A percentile compares a stretch with the other conserved stretches of the same genome.
phyloP scores from a whole-genome alignment of 2,797 vertebrate species.

The Darevskia mixta region DNA sequence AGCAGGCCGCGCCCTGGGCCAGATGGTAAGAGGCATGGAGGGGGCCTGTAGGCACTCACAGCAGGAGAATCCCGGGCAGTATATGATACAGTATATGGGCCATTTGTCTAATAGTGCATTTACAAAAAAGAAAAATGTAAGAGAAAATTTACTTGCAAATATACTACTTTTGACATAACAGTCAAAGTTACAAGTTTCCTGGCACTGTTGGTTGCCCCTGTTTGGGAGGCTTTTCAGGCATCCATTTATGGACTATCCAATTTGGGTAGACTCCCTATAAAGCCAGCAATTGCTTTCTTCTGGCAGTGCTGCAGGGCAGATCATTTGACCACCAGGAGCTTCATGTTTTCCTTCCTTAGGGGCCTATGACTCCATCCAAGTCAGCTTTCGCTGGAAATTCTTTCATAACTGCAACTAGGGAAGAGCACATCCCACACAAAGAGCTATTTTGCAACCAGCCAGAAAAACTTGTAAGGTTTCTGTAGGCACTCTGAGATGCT shows the following conservation, averaged over 20 bases:
- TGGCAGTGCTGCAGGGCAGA: neutral
- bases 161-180: neutral
- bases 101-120: neutral
- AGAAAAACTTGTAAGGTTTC: conserved; percentile 7
- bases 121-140: neutral
- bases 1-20: too few species aligned
- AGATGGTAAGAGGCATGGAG: too few species aligned
- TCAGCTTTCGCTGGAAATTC: conserved; percentile 12
- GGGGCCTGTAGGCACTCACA: too few species aligned
- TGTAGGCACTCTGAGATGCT: neutral
- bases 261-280: neutral
- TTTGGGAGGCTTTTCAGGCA: neutral
- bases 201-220: neutral
- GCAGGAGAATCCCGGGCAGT: too few species aligned
- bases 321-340: neutral
- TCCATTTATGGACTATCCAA: neutral
- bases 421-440: neutral
- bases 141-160: neutral
- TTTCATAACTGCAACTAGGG: neutral
- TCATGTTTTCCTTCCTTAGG: neutral
- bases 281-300: neutral
- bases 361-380: conserved; percentile 19
- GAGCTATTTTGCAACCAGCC: neutral
- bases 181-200: neutral
- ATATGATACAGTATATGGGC: neutral